Conservation (phyloP, 2,888 invertebrate species). For the Beris morrisii region DNA sequence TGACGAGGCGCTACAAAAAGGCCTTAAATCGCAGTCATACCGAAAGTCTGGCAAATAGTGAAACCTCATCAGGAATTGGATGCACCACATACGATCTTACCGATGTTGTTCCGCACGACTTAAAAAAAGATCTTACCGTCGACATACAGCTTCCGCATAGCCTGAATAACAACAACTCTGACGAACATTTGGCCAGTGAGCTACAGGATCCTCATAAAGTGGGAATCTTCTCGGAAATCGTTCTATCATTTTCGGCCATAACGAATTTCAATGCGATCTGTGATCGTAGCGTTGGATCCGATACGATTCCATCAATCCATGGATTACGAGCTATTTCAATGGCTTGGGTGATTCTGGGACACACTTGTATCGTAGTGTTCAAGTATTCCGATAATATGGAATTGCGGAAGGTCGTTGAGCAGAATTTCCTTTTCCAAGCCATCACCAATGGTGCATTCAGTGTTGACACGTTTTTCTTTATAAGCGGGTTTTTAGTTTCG, state of each 20-base stretch:
- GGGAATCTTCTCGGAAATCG: slow-evolving; percentile 60
- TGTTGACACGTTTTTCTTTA: slow-evolving; percentile 82
- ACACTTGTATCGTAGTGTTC: slow-evolving; percentile 77
- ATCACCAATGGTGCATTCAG: slow-evolving; percentile 78
- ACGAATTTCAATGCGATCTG: slow-evolving; percentile 79
- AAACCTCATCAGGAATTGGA: slow-evolving; percentile 57
- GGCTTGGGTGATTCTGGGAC: slow-evolving; percentile 73
- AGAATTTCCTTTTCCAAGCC: slow-evolving; percentile 78
- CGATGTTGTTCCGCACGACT: slow-evolving; percentile 49
- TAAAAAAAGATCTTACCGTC: slow-evolving; percentile 50
- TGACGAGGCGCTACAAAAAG: slow-evolving; percentile 48
- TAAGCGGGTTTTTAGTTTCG: slow-evolving; percentile 81
- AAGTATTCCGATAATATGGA: slow-evolving; percentile 85
- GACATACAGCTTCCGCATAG: slow-evolving; percentile 56
- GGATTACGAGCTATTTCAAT: slow-evolving; percentile 68
- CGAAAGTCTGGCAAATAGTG: slow-evolving; percentile 53
- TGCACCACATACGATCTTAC: slow-evolving; percentile 58
- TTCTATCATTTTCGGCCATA: slow-evolving; percentile 76
- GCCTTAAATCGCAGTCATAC: slow-evolving; percentile 51
- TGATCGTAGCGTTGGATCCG: slow-evolving; percentile 77
- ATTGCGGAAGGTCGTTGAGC: slow-evolving; percentile 69
- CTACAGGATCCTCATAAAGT: slow-evolving; percentile 58
- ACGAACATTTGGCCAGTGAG: slow-evolving; percentile 62
- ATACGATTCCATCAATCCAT: slow-evolving; percentile 76
- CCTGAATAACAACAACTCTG: slow-evolving; percentile 59